phyloP scores from a whole-genome alignment of 2,888 invertebrate genomes.

The Lysandra coridon region DNA sequence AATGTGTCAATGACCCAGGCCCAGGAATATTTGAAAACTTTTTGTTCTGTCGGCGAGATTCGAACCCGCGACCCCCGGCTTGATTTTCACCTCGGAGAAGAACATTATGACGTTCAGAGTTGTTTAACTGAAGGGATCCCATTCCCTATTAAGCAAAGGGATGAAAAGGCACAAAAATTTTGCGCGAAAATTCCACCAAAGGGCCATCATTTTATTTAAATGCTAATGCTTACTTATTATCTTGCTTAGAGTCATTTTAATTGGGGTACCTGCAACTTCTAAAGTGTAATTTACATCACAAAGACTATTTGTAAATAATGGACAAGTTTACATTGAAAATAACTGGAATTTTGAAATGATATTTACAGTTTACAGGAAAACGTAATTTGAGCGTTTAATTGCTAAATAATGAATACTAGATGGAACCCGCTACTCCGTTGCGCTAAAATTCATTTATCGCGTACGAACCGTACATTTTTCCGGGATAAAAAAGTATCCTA shows the following conservation, averaged over 20 bases:
- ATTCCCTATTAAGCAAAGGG: neutral
- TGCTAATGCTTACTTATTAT: constrained; percentile 37
- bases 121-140: neutral
- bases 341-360: neutral
- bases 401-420: neutral
- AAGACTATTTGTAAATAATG: constrained; percentile 32
- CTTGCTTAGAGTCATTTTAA: constrained; percentile 34
- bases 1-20: too few relatives aligned
- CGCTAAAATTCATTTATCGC: too few relatives aligned
- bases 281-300: constrained; percentile 40
- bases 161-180: neutral
- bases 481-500: too few relatives aligned
- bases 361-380: neutral
- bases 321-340: constrained; percentile 7
- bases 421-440: too few relatives aligned
- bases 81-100: too few relatives aligned
- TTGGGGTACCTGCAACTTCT: constrained; percentile 34
- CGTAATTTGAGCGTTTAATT: neutral
- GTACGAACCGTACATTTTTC: too few relatives aligned
- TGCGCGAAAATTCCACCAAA: neutral
- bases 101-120: too few relatives aligned
- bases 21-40: too few relatives aligned
- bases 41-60: too few relatives aligned
- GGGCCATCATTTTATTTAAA: constrained; percentile 37
- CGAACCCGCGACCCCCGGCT: too few relatives aligned